Evolutionary conservation across 1,140 invertebrate species (phyloP).

Genomic region (Drosophila nigrodunni): DNA sequence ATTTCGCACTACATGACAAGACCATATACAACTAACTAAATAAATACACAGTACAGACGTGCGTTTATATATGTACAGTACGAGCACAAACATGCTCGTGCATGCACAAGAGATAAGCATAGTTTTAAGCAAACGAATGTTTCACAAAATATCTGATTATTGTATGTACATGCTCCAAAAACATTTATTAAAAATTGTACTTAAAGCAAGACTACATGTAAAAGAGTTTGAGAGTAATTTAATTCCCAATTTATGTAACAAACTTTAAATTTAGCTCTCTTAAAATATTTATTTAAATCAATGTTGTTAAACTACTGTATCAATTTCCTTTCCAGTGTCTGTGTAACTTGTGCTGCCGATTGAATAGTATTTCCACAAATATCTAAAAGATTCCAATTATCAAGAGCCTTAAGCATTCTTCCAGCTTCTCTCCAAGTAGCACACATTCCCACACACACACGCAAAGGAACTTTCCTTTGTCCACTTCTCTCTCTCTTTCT

Average conservation of each 20-base stretch:
- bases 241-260: no score
- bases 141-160: slow-evolving; percentile 20
- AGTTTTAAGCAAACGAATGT: slow-evolving; percentile 14
- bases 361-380: not conserved
- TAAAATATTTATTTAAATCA: no score
- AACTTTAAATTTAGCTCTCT: no score
- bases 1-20: slow-evolving; percentile 45
- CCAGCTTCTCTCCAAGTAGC: not conserved
- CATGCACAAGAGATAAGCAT: slow-evolving; percentile 1
- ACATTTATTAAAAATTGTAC: slow-evolving; percentile 3
- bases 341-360: not conserved
- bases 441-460: slow-evolving; percentile 2
- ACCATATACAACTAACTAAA: slow-evolving; percentile 11
- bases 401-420: not conserved
- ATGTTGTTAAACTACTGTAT: no score
- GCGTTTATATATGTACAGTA: slow-evolving; percentile 13
- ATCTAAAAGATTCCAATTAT: slow-evolving; percentile 8
- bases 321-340: not conserved
- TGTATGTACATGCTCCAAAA: not conserved
- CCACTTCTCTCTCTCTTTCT: not conserved
- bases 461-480: not conserved
- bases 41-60: not conserved
- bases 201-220: not conserved
- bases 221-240: no score
- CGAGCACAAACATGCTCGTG: not conserved